Evolutionary conservation across 2,113 vertebrate genomes (phyloP).

Genomic region (Muscicapa adusta): DNA sequence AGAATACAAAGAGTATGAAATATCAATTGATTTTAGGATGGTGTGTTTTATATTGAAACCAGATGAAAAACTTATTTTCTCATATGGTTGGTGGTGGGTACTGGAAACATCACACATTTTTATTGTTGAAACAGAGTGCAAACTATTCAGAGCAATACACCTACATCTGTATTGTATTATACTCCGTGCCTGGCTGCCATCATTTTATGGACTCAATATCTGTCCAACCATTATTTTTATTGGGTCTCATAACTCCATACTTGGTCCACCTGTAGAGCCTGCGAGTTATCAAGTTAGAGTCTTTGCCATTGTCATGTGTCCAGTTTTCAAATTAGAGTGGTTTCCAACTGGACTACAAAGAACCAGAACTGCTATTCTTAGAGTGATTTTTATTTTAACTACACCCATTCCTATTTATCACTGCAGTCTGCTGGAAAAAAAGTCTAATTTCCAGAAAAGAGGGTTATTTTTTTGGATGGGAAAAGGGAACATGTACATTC

Average conservation of each 20-base stretch:
- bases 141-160: constrained; percentile 10
- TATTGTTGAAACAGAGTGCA: constrained; percentile 54
- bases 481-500: not conserved
- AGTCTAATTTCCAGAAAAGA: not conserved
- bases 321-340: constrained; percentile 21
- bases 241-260: constrained; percentile 21
- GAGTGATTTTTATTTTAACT: constrained; percentile 25
- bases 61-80: constrained; percentile 35
- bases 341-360: constrained; percentile 32
- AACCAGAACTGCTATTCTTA: not conserved
- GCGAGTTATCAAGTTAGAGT: not conserved
- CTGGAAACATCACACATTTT: constrained; percentile 51
- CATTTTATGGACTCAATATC: constrained; percentile 52
- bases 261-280: constrained; percentile 36
- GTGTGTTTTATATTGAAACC: constrained; percentile 57
- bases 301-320: constrained; percentile 2
- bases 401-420: not conserved
- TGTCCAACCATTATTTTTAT: constrained; percentile 55
- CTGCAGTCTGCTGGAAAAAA: not conserved
- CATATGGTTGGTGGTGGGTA: constrained; percentile 10
- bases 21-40: constrained; percentile 58
- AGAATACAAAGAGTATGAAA: constrained; percentile 61
- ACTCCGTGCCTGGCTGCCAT: constrained; percentile 13
- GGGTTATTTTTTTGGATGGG: not conserved
- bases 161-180: constrained; percentile 26